Evolutionary conservation across 2,888 invertebrate genomes (phyloP).

Genomic region (Cryptops parisi): DNA sequence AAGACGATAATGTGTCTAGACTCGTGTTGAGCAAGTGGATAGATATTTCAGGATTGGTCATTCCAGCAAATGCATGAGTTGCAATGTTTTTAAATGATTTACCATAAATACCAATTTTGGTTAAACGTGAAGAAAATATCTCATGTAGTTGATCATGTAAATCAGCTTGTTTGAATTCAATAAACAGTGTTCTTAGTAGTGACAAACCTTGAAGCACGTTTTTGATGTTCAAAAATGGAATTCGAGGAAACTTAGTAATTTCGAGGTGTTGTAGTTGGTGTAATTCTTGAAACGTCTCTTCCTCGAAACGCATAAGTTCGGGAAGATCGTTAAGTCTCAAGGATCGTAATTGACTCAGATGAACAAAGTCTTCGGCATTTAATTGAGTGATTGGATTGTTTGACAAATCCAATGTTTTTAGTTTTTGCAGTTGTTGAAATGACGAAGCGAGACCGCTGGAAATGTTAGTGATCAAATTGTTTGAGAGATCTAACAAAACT

Average conservation of each 20-base stretch:
- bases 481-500: conserved; percentile 59
- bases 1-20: conserved; percentile 57
- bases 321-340: conserved; percentile 51
- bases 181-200: conserved; percentile 57
- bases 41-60: conserved; percentile 45
- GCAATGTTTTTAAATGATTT: conserved; percentile 57
- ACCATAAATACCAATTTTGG: conserved; percentile 57
- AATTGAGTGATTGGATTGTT: conserved; percentile 64
- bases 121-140: conserved; percentile 59
- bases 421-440: conserved; percentile 38
- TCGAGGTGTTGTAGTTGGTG: conserved; percentile 52
- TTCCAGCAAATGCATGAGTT: conserved; percentile 65
- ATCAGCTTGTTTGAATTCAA: conserved; percentile 71
- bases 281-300: conserved; percentile 57
- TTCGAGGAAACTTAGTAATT: conserved; percentile 57
- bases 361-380: conserved; percentile 59
- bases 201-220: conserved; percentile 62
- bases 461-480: conserved; percentile 31
- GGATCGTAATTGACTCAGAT: conserved; percentile 44
- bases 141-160: conserved; percentile 56
- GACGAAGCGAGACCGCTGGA: neutral
- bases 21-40: conserved; percentile 71
- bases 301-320: conserved; percentile 61
- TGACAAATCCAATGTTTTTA: conserved; percentile 63
- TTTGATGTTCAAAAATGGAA: conserved; percentile 58